Base-by-base conservation (phyloP, 2,888 invertebrate species). In the Lepidochrysops patricia region DNA sequence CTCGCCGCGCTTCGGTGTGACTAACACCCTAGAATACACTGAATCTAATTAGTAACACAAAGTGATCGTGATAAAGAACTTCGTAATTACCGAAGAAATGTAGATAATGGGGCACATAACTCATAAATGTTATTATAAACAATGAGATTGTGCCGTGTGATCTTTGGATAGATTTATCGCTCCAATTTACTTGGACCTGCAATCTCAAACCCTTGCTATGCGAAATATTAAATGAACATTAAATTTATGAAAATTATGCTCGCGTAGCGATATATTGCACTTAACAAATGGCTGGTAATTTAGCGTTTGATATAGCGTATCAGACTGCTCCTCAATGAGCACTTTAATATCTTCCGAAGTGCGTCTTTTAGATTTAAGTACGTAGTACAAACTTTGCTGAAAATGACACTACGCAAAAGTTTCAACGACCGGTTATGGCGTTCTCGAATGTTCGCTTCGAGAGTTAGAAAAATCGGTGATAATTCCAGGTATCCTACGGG, bases 91-190 rank as follows among this genome's bases (percentile, higher is more conserved):
- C 43, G 19, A 43, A 43, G 43, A 43, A 66, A 59, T 65, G 62
- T 60, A 62, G 63, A 64, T 62, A 62, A 63, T 62, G 15, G 43
- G 43, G 43, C 43, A 19, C 43, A 19, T 43, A 43, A 43, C 19
- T 43, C 4, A 43, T 58, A 60, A 60, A 62, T 60, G 50, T 61
- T 50, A 61, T 61, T 62, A 62, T 62, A 62, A 64, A 57, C 65
- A 61, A 56, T 62, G 67, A 65, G 63, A 64, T 64, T 64, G 64
- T 62, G 64, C 64, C 63, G 64, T 64, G 64, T 62, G 64, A 64
- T 63, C 62, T 54, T 29, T 54, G 63, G 61, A 63, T 63, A 64
- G 68, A 74, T 74, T 74, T 74, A 74, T 72, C 67, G 71, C 70
- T 72, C 72, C 69, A 74, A 73, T 73, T 73, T 72, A 64, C 66